A percentile compares a stretch with the other conserved stretches of the same genome.
Conservation (phyloP, 2,113 vertebrate species). For the Sander lucioperca region DNA sequence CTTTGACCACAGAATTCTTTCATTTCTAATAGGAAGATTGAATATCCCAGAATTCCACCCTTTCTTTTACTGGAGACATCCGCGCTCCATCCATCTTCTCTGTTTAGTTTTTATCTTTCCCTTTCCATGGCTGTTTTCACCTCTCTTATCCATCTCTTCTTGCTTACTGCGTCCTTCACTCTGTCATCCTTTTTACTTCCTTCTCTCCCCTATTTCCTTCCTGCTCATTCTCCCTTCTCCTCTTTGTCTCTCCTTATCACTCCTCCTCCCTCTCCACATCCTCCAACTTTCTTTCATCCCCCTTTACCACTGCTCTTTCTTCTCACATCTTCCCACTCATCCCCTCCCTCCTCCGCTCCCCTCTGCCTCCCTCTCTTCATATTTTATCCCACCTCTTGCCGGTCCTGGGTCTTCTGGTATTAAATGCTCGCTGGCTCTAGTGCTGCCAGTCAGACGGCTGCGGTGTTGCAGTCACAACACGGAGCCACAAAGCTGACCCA, state of each 20-base stretch:
- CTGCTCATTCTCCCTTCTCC: neutral
- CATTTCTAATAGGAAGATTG: neutral
- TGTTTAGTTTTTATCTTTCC: slow-evolving; percentile 6
- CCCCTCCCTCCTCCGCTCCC: neutral
- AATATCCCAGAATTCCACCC: neutral
- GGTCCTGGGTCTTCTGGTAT: slow-evolving; percentile 32
- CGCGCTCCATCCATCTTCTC: slow-evolving; percentile 20
- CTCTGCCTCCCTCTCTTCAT: neutral
- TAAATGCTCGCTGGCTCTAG: slow-evolving; percentile 32
- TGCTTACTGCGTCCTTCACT: neutral
- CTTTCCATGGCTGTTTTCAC: neutral
- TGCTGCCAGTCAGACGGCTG: slow-evolving; percentile 31
- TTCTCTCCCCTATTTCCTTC: neutral
- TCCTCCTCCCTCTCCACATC: neutral
- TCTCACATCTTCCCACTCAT: slow-evolving; percentile 6
- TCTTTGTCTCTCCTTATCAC: neutral
- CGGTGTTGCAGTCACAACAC: slow-evolving; percentile 29
- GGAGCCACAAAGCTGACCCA: slow-evolving; percentile 47
- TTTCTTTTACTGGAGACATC: neutral
- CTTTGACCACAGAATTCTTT: neutral
- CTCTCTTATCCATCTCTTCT: neutral
- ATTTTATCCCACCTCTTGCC: slow-evolving; percentile 34
- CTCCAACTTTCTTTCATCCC: slow-evolving; percentile 28
- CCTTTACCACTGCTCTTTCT: slow-evolving; percentile 6
- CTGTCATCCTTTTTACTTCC: neutral